phyloP scores from a whole-genome alignment of 2,888 invertebrate species.

The Phyto melanocephala region DNA sequence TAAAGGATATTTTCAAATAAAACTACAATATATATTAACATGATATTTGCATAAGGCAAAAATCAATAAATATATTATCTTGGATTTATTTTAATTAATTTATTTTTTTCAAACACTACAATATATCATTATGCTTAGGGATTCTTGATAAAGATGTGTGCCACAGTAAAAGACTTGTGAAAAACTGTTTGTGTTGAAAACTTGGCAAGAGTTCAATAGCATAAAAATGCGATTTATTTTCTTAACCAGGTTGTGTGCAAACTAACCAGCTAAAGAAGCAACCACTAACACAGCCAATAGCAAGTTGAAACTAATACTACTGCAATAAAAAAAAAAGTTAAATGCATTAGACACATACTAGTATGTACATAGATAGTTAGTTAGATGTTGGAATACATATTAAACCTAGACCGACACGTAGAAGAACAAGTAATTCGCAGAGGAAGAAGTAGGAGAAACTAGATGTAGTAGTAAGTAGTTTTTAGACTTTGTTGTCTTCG shows the following conservation, averaged over 20 bases:
- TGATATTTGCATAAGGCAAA: conserved; percentile 14
- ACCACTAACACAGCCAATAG: conserved; percentile 4
- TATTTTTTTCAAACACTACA: background rate
- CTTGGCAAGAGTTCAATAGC: conserved; percentile 77
- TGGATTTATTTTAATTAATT: background rate
- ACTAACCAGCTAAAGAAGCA: conserved; percentile 53
- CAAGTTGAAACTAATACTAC: background rate
- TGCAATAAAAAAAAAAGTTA: conserved; percentile 12
- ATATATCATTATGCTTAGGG: background rate
- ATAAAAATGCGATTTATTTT: conserved; percentile 74
- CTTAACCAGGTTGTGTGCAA: conserved; percentile 73
- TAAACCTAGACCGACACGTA: conserved; percentile 12
- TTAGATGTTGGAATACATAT: conserved; percentile 2
- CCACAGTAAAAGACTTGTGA: conserved; percentile 68
- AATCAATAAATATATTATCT: background rate
- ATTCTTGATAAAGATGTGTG: conserved; percentile 48
- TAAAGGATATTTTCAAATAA: background rate
- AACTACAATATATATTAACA: background rate
- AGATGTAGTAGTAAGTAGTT: background rate
- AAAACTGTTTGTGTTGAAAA: conserved; percentile 75
- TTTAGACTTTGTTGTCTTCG: background rate
- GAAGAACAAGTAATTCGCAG: background rate
- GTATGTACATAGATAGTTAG: conserved; percentile 5
- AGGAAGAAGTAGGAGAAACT: background rate
- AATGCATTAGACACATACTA: conserved; percentile 34